These are phyloP conservation scores for Drepana arcuata DNA, from an alignment of 1,140 invertebrate species.

Conservation along the genomic window DNA sequence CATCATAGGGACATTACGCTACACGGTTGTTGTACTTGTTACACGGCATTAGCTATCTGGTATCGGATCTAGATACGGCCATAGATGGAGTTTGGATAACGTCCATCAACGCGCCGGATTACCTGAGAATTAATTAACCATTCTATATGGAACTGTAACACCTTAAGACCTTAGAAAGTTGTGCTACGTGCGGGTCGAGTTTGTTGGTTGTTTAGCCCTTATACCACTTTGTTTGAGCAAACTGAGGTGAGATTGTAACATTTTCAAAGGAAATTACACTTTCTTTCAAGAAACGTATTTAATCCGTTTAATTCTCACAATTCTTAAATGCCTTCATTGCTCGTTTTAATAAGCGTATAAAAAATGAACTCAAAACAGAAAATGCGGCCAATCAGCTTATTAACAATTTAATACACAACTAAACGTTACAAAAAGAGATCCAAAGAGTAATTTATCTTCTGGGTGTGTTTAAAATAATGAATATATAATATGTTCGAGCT, in stretches of 20 bases:
- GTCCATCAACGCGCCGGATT: slow-evolving; percentile 46
- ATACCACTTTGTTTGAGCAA: too few species aligned
- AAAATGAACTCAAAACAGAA: too few species aligned
- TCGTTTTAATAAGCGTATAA: too few species aligned
- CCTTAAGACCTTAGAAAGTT: slow-evolving; percentile 33
- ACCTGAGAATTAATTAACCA: slow-evolving; percentile 42
- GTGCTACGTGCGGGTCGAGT: too few species aligned
- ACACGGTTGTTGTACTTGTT: slow-evolving; percentile 26
- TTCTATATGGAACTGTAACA: slow-evolving; percentile 36
- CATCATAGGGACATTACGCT: slow-evolving; percentile 18
- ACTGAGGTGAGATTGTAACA: too few species aligned
- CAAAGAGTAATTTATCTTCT: slow-evolving; percentile 7
- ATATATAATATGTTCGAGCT: slow-evolving; percentile 20
- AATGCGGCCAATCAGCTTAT: neutral
- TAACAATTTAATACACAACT: slow-evolving; percentile 10
- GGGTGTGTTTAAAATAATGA: slow-evolving; percentile 10
- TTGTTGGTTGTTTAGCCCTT: too few species aligned
- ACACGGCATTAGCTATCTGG: slow-evolving; percentile 27
- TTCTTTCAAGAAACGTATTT: too few species aligned
- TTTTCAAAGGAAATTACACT: too few species aligned
- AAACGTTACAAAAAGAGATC: too few species aligned
- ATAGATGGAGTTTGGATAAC: slow-evolving; percentile 34
- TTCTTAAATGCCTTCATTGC: too few species aligned
- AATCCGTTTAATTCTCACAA: too few species aligned
- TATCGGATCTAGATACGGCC: slow-evolving; percentile 24